A percentile compares a stretch with the other conserved stretches of the same genome.
Evolutionary conservation across 2,888 invertebrate species (phyloP).

Genomic region (Liposcelis brunnea): DNA sequence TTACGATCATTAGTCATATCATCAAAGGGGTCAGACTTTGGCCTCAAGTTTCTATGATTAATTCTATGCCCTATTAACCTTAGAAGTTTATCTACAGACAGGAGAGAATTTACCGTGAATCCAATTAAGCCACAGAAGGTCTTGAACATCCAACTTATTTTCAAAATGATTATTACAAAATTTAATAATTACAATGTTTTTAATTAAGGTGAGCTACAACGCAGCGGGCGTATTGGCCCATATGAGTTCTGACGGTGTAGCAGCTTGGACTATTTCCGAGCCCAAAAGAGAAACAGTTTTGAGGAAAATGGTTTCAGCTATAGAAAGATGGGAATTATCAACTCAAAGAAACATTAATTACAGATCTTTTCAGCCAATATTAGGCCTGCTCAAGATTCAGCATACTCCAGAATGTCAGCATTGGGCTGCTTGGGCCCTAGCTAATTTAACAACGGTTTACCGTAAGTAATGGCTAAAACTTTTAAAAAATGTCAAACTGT

Average conservation of each 20-base stretch:
- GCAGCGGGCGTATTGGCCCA: constrained; percentile 92
- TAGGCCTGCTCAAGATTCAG: constrained; percentile 61
- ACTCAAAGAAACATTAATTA: constrained; percentile 92
- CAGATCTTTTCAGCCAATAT: constrained; percentile 85
- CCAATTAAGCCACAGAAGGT: no score
- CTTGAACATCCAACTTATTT: no score
- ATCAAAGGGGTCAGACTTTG: no score
- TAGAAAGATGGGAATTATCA: constrained; percentile 72
- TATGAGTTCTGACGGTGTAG: constrained; percentile 79
- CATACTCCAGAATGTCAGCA: constrained; percentile 86
- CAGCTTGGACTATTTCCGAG: constrained; percentile 57
- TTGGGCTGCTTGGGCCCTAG: constrained; percentile 96
- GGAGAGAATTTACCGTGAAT: no score
- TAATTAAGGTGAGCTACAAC: constrained; percentile 67
- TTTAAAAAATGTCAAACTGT: constrained; percentile 3
- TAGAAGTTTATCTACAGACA: no score
- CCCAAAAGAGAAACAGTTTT: constrained; percentile 58
- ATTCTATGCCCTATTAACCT: no score
- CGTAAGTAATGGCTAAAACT: constrained; percentile 43
- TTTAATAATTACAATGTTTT: no score
- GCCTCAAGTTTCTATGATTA: no score
- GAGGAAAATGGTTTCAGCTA: constrained; percentile 58
- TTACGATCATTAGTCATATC: no score
- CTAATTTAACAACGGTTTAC: constrained; percentile 85
- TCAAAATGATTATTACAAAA: no score